Conservation (phyloP, 2,797 vertebrate genomes). For the Notolepis coatsorum region DNA sequence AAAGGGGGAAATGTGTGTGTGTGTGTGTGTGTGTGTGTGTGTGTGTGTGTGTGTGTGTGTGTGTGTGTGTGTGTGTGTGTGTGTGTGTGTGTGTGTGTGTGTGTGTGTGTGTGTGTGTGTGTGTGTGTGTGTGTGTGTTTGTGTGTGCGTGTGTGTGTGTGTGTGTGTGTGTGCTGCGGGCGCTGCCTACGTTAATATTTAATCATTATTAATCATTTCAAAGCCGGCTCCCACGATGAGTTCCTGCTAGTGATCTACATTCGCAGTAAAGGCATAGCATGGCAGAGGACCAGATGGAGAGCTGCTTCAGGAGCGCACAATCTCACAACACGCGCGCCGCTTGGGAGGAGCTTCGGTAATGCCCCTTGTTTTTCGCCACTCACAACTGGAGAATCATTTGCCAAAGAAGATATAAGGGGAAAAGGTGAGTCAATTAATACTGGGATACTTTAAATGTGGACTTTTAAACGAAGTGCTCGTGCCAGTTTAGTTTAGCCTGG, state of each 20-base stretch:
- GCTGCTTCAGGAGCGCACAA: constrained; percentile 46
- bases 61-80: too few relatives aligned
- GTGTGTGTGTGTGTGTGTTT: too few relatives aligned
- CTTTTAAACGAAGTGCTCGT: neutral
- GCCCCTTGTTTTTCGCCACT: constrained; percentile 58
- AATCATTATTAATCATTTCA: constrained; percentile 24
- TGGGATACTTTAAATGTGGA: neutral
- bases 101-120: too few relatives aligned
- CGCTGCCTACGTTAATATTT: too few relatives aligned
- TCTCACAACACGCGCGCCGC: constrained; percentile 61
- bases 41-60: too few relatives aligned
- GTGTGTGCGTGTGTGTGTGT: too few relatives aligned
- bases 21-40: too few relatives aligned
- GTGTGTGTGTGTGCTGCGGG: too few relatives aligned
- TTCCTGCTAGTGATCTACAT: constrained; percentile 38
- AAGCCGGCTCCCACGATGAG: constrained; percentile 21
- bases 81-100: too few relatives aligned
- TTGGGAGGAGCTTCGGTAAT: constrained; percentile 73
- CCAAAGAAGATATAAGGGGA: constrained; percentile 44
- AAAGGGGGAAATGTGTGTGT: too few relatives aligned
- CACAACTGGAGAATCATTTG: constrained; percentile 49
- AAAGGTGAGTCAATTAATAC: constrained; percentile 67
- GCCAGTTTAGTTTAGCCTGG: too few relatives aligned
- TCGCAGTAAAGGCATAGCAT: neutral
- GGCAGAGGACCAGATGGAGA: constrained; percentile 24